A percentile compares a stretch with the other conserved stretches of the same genome.
Evolutionary conservation across 2,797 vertebrate genomes (phyloP).

Genomic region (Rhynchotus rufescens): DNA sequence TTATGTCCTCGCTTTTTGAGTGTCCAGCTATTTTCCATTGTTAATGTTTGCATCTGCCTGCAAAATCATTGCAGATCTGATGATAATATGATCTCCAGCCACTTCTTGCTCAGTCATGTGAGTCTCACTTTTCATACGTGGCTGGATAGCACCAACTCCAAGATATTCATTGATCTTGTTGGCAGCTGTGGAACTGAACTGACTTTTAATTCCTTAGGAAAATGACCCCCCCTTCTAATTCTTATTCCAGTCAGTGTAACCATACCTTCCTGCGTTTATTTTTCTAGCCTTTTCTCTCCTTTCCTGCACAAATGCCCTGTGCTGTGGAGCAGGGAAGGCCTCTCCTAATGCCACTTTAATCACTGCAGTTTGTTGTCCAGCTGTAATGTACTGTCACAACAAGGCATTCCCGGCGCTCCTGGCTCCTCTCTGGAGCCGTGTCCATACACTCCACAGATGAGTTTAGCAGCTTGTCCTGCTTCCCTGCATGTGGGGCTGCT

Average conservation of each 20-base stretch:
- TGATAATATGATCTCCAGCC: slow-evolving; percentile 43
- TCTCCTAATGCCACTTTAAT: neutral
- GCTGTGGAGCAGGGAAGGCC: neutral
- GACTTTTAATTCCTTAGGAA: slow-evolving; percentile 58
- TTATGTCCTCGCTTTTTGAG: neutral
- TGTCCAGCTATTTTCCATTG: slow-evolving; percentile 24
- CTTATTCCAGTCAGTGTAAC: slow-evolving; percentile 65
- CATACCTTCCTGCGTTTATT: slow-evolving; percentile 31
- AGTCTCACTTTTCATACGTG: slow-evolving; percentile 42
- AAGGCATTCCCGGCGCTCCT: neutral
- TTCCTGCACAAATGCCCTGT: slow-evolving; percentile 45
- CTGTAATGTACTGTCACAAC: rapidly evolving
- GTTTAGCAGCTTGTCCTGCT: neutral
- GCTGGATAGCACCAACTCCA: slow-evolving; percentile 48
- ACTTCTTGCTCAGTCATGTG: slow-evolving; percentile 17
- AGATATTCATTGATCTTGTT: slow-evolving; percentile 71
- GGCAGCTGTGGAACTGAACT: neutral
- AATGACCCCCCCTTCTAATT: slow-evolving; percentile 65
- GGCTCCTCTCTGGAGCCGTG: neutral
- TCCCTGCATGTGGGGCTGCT: neutral
- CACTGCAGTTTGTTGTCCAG: neutral
- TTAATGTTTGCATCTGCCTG: neutral
- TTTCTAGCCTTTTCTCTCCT: slow-evolving; percentile 45
- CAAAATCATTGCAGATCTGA: slow-evolving; percentile 1
- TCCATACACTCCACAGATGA: neutral